These are phyloP conservation scores for Trichonephila clavata DNA, from an alignment of 1,140 invertebrate species.

Conservation along the genomic window DNA sequence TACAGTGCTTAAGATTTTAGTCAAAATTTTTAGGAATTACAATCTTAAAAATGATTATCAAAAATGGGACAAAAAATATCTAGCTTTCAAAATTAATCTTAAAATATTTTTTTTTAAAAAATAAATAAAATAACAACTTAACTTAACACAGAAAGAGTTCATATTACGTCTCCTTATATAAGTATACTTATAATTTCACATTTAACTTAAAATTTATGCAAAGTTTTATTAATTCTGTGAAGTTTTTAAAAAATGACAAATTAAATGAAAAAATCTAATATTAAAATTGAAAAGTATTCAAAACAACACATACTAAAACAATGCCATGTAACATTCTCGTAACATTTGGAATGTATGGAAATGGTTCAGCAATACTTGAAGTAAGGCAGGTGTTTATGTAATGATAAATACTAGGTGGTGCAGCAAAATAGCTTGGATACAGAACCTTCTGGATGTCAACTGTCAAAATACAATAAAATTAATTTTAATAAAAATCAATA, in stretches of 20 bases:
- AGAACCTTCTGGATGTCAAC: constrained; percentile 86
- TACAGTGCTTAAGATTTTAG: no score
- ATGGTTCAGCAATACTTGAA: constrained; percentile 82
- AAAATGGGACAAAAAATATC: no score
- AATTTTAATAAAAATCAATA: background rate
- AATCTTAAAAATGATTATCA: no score
- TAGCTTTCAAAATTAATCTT: background rate
- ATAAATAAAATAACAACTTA: no score
- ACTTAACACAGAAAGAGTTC: no score
- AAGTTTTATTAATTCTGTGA: background rate
- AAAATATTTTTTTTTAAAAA: background rate
- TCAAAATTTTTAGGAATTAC: no score
- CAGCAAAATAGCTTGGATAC: constrained; percentile 86
- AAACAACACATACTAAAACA: constrained; percentile 78
- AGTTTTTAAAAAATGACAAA: no score
- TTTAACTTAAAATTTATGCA: background rate
- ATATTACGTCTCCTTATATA: background rate
- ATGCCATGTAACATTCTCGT: constrained; percentile 82
- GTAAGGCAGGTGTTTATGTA: constrained; percentile 86
- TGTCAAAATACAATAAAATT: constrained; percentile 58
- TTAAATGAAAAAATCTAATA: no score
- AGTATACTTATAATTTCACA: background rate
- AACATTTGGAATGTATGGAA: constrained; percentile 85
- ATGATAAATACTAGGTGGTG: constrained; percentile 80
- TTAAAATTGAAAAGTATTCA: no score